Conservation (phyloP, 2,797 vertebrate species). For the Eospalax fontanierii region DNA sequence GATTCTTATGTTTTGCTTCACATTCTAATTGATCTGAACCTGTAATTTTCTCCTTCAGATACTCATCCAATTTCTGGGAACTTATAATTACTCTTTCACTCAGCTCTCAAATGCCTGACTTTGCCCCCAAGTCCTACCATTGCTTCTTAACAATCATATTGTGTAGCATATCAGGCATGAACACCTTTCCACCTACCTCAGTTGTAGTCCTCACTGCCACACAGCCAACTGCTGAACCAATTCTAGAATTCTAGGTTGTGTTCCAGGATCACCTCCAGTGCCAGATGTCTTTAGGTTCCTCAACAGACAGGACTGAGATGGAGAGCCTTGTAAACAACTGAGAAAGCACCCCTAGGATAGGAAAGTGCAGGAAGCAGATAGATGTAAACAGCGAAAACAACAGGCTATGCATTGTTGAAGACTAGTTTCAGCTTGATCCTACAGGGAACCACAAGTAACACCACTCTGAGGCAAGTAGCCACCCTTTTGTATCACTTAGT, state of each 20-base stretch:
- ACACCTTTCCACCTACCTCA: not conserved
- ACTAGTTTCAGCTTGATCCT: not conserved
- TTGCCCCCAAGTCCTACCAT: not conserved
- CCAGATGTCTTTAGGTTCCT: not conserved
- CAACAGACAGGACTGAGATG: not conserved
- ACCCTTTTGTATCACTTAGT: not conserved
- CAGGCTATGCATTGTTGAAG: not conserved
- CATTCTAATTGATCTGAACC: not conserved
- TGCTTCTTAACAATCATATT: not conserved
- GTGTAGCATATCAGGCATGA: not conserved
- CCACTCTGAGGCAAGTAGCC: not conserved
- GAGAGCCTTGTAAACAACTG: not conserved
- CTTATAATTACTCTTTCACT: not conserved
- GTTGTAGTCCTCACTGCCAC: not conserved
- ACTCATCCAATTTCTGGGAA: not conserved
- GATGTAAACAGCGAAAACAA: not conserved
- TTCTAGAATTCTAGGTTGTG: too few relatives aligned
- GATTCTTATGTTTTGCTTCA: not conserved
- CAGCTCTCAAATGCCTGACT: not conserved
- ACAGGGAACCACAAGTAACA: accelerated
- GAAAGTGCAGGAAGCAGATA: not conserved
- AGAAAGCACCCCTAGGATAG: not conserved
- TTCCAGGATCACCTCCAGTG: not conserved
- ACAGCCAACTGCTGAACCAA: too few relatives aligned
- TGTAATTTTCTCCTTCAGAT: not conserved